Percentiles rank a stretch among this genome's conserved stretches.
phyloP scores from a whole-genome alignment of 2,797 vertebrate genomes.

The Microchirus variegatus region DNA sequence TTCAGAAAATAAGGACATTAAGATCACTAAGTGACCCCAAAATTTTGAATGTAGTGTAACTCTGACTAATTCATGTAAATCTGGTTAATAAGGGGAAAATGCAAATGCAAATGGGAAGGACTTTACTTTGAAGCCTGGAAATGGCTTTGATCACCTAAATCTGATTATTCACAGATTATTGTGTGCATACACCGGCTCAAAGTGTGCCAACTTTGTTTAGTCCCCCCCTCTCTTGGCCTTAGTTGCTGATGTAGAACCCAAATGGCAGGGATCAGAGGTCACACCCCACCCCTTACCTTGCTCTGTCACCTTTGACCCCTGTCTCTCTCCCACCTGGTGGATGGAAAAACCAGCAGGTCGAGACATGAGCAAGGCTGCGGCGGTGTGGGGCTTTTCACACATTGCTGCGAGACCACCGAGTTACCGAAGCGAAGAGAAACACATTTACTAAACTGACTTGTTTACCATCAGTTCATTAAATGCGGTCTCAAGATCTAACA shows the following conservation, averaged over 20 bases:
- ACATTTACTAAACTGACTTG: too few species aligned
- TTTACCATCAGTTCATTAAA: too few species aligned
- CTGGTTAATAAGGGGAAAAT: constrained; percentile 4
- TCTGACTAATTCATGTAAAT: constrained; percentile 7
- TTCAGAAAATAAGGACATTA: too few species aligned
- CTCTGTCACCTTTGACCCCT: constrained; percentile 46
- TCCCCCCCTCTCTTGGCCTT: background rate
- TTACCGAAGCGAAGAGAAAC: background rate
- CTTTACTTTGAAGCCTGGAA: constrained; percentile 13
- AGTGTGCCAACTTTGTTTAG: constrained; percentile 12
- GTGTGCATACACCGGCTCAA: background rate
- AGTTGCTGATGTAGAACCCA: constrained; percentile 44
- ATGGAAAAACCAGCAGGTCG: constrained; percentile 57
- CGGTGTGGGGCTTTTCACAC: constrained; percentile 14
- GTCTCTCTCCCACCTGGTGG: constrained; percentile 47
- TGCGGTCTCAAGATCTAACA: too few species aligned
- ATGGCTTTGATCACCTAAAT: constrained; percentile 27
- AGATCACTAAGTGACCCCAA: too few species aligned
- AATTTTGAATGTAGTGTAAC: too few species aligned
- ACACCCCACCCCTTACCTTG: constrained; percentile 36
- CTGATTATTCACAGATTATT: background rate
- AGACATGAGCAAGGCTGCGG: constrained; percentile 25
- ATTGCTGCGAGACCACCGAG: background rate
- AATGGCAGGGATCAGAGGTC: constrained; percentile 55
- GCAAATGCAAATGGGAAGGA: background rate